These are phyloP conservation scores for Arctia plantaginis DNA, from an alignment of 2,888 invertebrate genomes.

Conservation along the genomic window DNA sequence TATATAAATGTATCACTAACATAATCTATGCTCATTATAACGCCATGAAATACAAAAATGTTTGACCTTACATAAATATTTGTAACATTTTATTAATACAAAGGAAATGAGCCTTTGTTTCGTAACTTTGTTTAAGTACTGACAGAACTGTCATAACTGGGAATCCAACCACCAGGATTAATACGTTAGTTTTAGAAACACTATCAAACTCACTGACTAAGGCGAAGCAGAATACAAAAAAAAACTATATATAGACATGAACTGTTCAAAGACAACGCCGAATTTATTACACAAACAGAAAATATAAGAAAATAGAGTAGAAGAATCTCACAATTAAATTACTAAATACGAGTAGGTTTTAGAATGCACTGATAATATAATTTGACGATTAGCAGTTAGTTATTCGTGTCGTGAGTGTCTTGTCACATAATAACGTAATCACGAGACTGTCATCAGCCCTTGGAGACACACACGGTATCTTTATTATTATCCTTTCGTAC, in stretches of 20 bases:
- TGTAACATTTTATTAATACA: constrained; percentile 11
- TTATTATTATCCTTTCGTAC: no score
- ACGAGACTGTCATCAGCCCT: no score
- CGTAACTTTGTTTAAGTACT: neutral
- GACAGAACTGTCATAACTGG: neutral
- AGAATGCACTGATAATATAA: no score
- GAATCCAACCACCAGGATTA: neutral
- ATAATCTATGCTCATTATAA: constrained; percentile 1
- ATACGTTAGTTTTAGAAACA: neutral
- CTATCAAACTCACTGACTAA: neutral
- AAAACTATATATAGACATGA: neutral
- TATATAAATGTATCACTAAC: constrained; percentile 1
- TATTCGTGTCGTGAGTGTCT: no score
- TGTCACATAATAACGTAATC: no score
- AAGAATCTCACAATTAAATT: no score
- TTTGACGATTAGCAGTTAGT: no score
- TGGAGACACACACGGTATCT: no score
- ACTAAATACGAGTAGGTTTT: no score
- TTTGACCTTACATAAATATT: constrained; percentile 15
- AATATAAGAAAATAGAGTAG: no score
- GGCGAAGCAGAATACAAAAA: neutral
- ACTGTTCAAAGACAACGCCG: no score
- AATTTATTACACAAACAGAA: no score
- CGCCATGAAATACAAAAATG: constrained; percentile 9
- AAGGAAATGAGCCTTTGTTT: constrained; percentile 12